A percentile compares a stretch with the other conserved stretches of the same genome.
Conservation (phyloP, 2,797 vertebrate species). For the Amphiprion clarkii region DNA sequence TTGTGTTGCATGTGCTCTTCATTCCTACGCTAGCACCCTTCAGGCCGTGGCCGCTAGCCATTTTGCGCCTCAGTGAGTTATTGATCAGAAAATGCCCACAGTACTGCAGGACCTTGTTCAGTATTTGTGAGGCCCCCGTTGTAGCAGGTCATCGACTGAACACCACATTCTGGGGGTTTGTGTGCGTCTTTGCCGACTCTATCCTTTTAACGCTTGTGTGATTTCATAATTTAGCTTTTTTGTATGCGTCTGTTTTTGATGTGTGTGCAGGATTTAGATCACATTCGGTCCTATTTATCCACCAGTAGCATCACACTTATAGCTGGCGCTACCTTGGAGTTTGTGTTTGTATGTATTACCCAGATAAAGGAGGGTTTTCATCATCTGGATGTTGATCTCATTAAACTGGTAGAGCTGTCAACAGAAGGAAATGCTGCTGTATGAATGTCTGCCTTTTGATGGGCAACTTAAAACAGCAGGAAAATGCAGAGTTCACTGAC, state of each 20-base stretch:
- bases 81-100: conserved; percentile 47
- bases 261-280: too few species aligned
- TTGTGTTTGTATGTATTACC: too few species aligned
- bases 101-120: conserved; percentile 8
- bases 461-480: not conserved
- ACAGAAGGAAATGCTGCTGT: too few species aligned
- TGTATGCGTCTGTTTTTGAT: too few species aligned
- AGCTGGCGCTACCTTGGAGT: too few species aligned
- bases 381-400: not conserved
- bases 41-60: conserved; percentile 1
- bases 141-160: conserved; percentile 3
- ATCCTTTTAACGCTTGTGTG: too few species aligned
- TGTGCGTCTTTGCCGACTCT: not conserved
- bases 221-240: too few species aligned
- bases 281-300: too few species aligned
- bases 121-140: not conserved
- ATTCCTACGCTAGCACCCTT: not conserved
- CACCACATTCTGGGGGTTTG: not conserved
- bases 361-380: too few species aligned
- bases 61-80: conserved; percentile 45
- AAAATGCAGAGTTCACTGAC: not conserved
- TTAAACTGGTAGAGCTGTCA: not conserved
- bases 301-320: too few species aligned
- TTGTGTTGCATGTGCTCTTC: not conserved
- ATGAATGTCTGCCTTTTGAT: not conserved